Conservation (phyloP, 2,888 invertebrate genomes). For the Chrysolina americana region DNA sequence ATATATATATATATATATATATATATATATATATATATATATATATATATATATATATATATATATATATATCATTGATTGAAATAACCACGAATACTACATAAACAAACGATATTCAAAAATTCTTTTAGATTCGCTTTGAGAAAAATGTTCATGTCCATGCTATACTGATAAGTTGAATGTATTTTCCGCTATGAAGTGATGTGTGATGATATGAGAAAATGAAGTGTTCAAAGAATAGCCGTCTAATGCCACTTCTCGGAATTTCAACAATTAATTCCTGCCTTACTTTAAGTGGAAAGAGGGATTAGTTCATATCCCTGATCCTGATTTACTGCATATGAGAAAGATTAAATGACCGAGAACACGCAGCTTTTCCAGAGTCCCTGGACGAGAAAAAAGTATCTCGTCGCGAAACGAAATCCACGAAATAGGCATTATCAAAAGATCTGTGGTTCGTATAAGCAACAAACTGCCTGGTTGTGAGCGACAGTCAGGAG, state of each 20-base stretch:
- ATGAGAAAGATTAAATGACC: background rate
- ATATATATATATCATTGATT: too few species aligned
- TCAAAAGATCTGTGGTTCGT: too few species aligned
- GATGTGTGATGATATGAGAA: background rate
- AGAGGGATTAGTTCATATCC: background rate
- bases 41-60: too few species aligned
- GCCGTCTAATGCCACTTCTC: background rate
- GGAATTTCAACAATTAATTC: background rate
- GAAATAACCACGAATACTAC: too few species aligned
- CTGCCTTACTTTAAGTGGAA: background rate
- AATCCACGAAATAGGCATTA: background rate
- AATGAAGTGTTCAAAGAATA: background rate
- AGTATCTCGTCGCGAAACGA: background rate
- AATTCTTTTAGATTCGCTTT: too few species aligned
- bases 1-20: too few species aligned
- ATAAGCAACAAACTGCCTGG: too few species aligned
- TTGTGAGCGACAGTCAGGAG: too few species aligned
- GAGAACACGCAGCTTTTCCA: slow-evolving; percentile 5
- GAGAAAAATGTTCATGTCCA: too few species aligned
- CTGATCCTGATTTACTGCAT: slow-evolving; percentile 1
- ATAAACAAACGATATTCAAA: too few species aligned
- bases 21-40: too few species aligned
- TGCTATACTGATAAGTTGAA: too few species aligned
- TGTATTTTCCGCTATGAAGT: background rate
- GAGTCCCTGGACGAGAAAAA: background rate